Evolutionary conservation across 2,113 vertebrate genomes (phyloP), one percentile per base, ranked within the genome.

Genomic region (Nyctibius bracteatus): DNA sequence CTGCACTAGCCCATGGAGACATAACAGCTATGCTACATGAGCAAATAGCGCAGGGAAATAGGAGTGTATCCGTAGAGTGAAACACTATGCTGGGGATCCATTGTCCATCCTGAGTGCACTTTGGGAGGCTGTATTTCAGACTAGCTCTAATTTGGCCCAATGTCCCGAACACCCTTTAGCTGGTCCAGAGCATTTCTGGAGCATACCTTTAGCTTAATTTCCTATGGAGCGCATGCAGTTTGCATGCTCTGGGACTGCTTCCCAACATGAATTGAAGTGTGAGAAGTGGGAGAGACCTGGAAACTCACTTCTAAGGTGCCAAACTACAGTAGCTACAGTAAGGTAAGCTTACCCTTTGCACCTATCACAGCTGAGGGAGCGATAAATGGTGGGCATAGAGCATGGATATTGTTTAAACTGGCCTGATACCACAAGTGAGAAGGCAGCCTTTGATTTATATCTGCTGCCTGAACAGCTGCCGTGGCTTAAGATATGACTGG

Each of bases 251-350:
- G 47, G 13, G 37, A 39, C 31, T 13, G 15, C 12, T 81, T 5
- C 8, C 14, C 31, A 10, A 5, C 0, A 5, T 0, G 2, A 79
- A 71, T n/a, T 1, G 1, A 75, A 77, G 41, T 10, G 10, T 3
- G 9, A 86, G 54, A 93, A 86, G 37, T 9, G 18, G 46, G 9
- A 62, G 9, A 47, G 22, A 41, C 8, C 33, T 68, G 35, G 28
- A 72, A 80, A 62, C 16, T 59, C 9, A 43, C 14, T 79, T 41
- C 6, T 44, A 35, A 88, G 31, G 23, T 51, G 20, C 28, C 59
- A 62, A 73, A 22, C 28, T 62, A 12, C 23, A 62, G n/a, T 5
- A n/a, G 35, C 31, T 51, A n/a, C n/a, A n/a, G n/a, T n/a, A 22
- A 52, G 27, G 37, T 22, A 52, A 23, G 35, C 44, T 92, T 52